A percentile compares a stretch with the other conserved stretches of the same genome.
phyloP scores from a whole-genome alignment of 2,888 invertebrate genomes.

The Calliphora vomitoria region DNA sequence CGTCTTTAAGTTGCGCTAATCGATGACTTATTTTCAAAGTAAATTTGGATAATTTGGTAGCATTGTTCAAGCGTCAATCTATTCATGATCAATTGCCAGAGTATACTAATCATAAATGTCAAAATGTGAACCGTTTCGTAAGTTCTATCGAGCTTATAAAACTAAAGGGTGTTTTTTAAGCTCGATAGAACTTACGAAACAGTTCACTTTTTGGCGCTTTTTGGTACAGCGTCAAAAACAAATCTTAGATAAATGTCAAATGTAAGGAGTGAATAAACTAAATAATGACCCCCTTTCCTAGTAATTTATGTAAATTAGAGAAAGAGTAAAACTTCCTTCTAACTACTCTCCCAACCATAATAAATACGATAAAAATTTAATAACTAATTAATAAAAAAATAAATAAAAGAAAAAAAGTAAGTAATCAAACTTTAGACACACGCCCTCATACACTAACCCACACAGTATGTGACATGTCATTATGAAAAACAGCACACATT shows the following conservation, averaged over 20 bases:
- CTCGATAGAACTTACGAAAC: too few relatives aligned
- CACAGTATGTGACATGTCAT: background rate
- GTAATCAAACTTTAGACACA: conserved; percentile 47
- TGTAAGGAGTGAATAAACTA: background rate
- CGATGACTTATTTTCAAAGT: too few relatives aligned
- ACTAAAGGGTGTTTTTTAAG: too few relatives aligned
- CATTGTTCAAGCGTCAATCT: too few relatives aligned
- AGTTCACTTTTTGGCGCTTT: too few relatives aligned
- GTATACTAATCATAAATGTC: too few relatives aligned
- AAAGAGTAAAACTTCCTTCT: background rate
- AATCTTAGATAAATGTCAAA: background rate
- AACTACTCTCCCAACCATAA: background rate
- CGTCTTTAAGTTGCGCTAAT: too few relatives aligned
- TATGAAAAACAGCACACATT: background rate
- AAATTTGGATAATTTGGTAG: too few relatives aligned
- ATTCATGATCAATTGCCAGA: too few relatives aligned
- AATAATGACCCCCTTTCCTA: background rate
- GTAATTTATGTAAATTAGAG: conserved; percentile 4
- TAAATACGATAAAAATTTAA: conserved; percentile 44
- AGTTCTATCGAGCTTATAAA: too few relatives aligned
- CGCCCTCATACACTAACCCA: background rate
- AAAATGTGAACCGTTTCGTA: too few relatives aligned
- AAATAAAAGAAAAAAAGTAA: conserved; percentile 29
- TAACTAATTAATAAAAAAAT: conserved; percentile 15
- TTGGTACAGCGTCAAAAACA: background rate